Evolutionary conservation across 2,113 vertebrate species (phyloP).

Genomic region (Nannobrachium achirus): DNA sequence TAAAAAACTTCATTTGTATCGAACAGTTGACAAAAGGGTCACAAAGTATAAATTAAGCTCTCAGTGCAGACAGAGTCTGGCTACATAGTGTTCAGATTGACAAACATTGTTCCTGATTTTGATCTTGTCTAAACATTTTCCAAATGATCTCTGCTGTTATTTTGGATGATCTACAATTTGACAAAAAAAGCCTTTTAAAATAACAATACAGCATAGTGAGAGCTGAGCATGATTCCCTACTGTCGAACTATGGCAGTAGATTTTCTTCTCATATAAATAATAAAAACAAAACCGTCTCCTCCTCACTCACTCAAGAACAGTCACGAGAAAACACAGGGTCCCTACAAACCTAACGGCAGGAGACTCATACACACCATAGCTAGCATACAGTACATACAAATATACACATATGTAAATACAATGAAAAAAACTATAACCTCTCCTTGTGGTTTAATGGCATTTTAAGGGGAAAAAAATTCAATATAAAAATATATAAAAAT

Average conservation of each 20-base stretch:
- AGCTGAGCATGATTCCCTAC: conserved; percentile 50
- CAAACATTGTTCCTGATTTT: conserved; percentile 25
- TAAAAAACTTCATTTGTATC: too few species aligned
- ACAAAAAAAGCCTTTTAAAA: conserved; percentile 45
- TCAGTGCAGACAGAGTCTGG: neutral
- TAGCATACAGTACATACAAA: conserved; percentile 80
- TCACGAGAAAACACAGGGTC: conserved; percentile 64
- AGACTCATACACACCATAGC: conserved; percentile 65
- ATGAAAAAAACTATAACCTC: conserved; percentile 67
- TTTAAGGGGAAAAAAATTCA: conserved; percentile 65
- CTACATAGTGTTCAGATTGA: conserved; percentile 17
- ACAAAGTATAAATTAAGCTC: too few species aligned
- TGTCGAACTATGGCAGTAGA: conserved; percentile 57
- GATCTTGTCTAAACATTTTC: conserved; percentile 10
- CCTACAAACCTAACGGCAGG: conserved; percentile 65
- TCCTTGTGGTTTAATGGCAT: conserved; percentile 65
- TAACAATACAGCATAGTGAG: conserved; percentile 39
- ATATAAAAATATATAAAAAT: conserved; percentile 77
- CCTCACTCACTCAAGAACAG: conserved; percentile 68
- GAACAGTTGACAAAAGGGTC: too few species aligned
- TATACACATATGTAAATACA: conserved; percentile 77
- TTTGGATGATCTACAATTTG: conserved; percentile 56
- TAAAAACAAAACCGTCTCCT: conserved; percentile 70
- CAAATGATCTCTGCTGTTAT: conserved; percentile 12
- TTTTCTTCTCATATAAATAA: conserved; percentile 81